Evolutionary conservation across 1,140 invertebrate species (phyloP), one percentile per base, ranked within the genome.

Genomic region (Mylabris phalerata): DNA sequence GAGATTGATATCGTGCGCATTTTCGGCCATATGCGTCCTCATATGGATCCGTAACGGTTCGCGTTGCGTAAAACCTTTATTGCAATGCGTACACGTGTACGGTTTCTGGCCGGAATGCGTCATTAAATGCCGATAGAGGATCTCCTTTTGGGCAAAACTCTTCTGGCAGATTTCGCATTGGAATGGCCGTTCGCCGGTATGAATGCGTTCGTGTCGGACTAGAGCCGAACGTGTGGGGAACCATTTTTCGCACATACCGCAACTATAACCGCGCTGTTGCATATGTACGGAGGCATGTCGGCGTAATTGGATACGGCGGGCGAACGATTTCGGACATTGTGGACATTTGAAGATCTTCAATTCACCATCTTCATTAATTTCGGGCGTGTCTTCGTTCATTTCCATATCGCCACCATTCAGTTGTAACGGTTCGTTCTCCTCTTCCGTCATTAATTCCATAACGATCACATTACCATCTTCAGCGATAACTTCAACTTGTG

Each of bases 71-170:
- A 88, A 88, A 48, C 83, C 83, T 64, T 90, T 86, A 0, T 79
- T 75, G 69, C 92, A 93, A 59, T 83, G 80, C 41, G 82, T 78
- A 70, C 90, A 93, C 66, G 84, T 82, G 74, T 87, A 89, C 0
- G 91, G 92, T 68, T 89, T 88, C 61, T 86, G 81, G 55, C 92
- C 90, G 1, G 86, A 88, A 67, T 95, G 92, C n/a, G 87, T 88
- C 71, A 91, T 84, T 62, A 89, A 80, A 74, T 95, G 92, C 0
- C 90, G 81, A 27, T 86, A 79, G 10, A 93, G 78, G 61, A 92
- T 89, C 71, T 90, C 89, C 50, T 87, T 84, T 70, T 91, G 85
- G 1, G 88, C 83, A 70, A 92, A 93, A 27, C 80, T 77, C 24
- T 84, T 82, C 6, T 79, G 78, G 71, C 91, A 93, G 32, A 82